Base-by-base conservation (phyloP, 2,113 vertebrate genomes). In the Melanerpes aurifrons region DNA sequence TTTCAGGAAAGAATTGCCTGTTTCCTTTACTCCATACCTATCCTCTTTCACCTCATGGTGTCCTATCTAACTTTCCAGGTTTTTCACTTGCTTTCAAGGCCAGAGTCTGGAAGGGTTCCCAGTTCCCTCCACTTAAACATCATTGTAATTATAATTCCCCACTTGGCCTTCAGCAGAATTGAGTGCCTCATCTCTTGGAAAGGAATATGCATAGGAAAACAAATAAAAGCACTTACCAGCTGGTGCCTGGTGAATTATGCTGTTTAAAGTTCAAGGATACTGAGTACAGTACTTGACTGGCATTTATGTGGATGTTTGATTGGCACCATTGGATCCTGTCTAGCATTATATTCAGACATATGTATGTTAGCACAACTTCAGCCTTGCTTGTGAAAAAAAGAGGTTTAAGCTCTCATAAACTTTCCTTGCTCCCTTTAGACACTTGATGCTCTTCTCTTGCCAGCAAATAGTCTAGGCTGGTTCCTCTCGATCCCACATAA, bases 211-310 rank as follows among this genome's bases (percentile, higher is more conserved):
- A 78, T 66, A 87, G 58, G 87, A 92, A 92, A 96, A 94, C 74
- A 95, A 96, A 96, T 86, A 94, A 90, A 94, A 95, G 79, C 91
- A 91, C 54, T 87, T 82, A 93, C 69, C 87, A 95, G 91, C 82
- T 96, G 96, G 85, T 94, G 94, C 79, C 79, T 87, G 48, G 43
- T 64, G 58, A 70, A 83, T 96, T 90, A 68, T 5, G 71, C 48
- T 72, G 82, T 64, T 92, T 32, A 19, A 91, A 83, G 70, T 88
- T 92, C 85, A 94, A 69, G 62, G 73, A 68, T 72, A 82, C 59
- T 45, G 64, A 57, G 56, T 29, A 6, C 32, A 61, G 40, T 67
- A 31, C 2, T 81, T 92, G 83, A 82, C 47, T 93, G 79, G 66
- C 73, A 50, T 83, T 92, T 74, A 66, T 12, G 29, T 76, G 66